Evolutionary conservation across 2,888 invertebrate genomes (phyloP).

Genomic region (Heteromyza rotundicornis): DNA sequence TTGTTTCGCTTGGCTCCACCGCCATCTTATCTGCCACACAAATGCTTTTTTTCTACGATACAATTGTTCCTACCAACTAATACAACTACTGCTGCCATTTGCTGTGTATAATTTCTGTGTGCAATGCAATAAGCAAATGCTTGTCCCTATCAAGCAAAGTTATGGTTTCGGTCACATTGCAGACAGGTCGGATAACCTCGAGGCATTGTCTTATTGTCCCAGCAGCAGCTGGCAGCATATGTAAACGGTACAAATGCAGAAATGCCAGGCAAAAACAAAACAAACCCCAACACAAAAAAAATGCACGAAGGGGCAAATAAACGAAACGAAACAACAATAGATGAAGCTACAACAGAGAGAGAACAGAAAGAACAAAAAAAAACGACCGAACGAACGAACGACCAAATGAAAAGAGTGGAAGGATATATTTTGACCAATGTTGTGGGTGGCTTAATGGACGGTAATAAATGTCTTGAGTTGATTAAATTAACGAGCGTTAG

Average conservation of each 20-base stretch:
- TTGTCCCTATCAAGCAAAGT: slow-evolving; percentile 18
- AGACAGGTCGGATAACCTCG: slow-evolving; percentile 33
- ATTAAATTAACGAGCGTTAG: slow-evolving; percentile 26
- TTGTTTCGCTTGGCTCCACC: too few species aligned
- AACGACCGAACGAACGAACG: neutral
- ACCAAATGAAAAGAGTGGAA: neutral
- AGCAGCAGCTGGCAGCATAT: slow-evolving; percentile 12
- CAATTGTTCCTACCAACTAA: too few species aligned
- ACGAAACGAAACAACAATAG: neutral
- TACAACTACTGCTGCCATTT: too few species aligned
- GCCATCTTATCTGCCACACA: too few species aligned
- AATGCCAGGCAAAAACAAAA: neutral
- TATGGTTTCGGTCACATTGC: slow-evolving; percentile 30
- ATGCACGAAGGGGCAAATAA: slow-evolving; percentile 2
- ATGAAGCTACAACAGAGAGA: neutral
- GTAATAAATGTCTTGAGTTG: slow-evolving; percentile 26
- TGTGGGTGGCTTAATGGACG: slow-evolving; percentile 27
- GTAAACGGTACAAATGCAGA: slow-evolving; percentile 9
- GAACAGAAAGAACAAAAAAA: slow-evolving; percentile 6
- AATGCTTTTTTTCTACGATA: too few species aligned
- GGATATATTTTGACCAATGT: slow-evolving; percentile 16
- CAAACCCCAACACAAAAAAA: neutral
- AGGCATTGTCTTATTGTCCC: slow-evolving; percentile 21
- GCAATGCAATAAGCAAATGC: too few species aligned
- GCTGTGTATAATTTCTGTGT: too few species aligned